Conservation (phyloP, 2,888 invertebrate species). For the Drosophila neoperkinsi region DNA sequence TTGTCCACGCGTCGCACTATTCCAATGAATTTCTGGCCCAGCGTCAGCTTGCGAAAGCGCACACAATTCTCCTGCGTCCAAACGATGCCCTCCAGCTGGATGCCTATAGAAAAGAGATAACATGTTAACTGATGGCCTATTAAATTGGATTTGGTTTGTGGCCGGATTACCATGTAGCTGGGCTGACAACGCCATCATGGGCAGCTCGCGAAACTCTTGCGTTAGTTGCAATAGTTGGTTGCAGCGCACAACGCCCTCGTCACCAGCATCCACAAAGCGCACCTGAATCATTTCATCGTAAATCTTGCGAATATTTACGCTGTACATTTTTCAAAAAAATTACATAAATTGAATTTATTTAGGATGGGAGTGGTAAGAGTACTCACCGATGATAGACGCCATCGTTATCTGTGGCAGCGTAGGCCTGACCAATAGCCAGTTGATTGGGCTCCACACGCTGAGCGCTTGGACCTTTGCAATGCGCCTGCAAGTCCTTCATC, state of each 20-base stretch:
- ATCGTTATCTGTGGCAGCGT: slow-evolving; percentile 87
- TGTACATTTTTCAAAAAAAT: slow-evolving; percentile 60
- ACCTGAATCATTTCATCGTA: slow-evolving; percentile 87
- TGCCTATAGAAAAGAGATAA: slow-evolving; percentile 83
- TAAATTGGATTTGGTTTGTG: neutral
- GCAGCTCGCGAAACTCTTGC: slow-evolving; percentile 87
- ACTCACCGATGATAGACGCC: slow-evolving; percentile 90
- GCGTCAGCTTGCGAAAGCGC: slow-evolving; percentile 90
- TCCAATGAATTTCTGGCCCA: slow-evolving; percentile 90
- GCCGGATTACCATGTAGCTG: slow-evolving; percentile 86
- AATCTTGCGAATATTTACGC: slow-evolving; percentile 87
- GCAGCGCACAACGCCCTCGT: slow-evolving; percentile 87
- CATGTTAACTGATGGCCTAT: neutral
- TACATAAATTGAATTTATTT: neutral
- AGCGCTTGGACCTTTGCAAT: slow-evolving; percentile 86
- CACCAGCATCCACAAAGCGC: slow-evolving; percentile 89
- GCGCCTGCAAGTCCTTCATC: slow-evolving; percentile 89
- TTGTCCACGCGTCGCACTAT: slow-evolving; percentile 88
- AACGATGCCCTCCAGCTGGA: slow-evolving; percentile 85
- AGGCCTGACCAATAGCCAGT: slow-evolving; percentile 87
- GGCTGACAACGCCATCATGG: slow-evolving; percentile 89
- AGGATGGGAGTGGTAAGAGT: neutral
- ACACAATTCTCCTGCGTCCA: slow-evolving; percentile 88
- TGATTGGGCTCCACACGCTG: slow-evolving; percentile 83
- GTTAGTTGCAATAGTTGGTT: slow-evolving; percentile 87